Evolutionary conservation across 2,888 invertebrate species (phyloP), one percentile per base, ranked within the genome.

Genomic region (Erebia ligea): DNA sequence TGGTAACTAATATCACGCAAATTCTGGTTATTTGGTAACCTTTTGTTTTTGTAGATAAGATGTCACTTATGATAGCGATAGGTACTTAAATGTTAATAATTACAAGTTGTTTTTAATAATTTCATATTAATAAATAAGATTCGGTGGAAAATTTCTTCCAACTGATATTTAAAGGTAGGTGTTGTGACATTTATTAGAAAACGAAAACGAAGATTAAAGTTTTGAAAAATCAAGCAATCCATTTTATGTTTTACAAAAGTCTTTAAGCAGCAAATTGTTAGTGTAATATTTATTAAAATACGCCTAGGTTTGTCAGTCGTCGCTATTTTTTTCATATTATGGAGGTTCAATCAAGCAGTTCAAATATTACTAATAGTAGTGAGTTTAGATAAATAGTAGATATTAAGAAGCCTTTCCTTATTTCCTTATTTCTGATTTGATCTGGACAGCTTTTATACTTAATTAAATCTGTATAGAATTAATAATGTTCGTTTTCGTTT

Each of bases 1-100:
- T 85, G 91, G 91, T 92, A 92, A 92, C 92, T 91, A 88, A 88
- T 92, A 92, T 92, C 92, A 92, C 92, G 84, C 80, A 82, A 86
- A 86, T 77, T 58, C 61, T 76, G 65, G 58, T 63, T 70, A 74
- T 72, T 72, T 67, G 71, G 74, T 73, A 76, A 76, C 67, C 56
- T 73, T 71, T 66, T 54, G 58, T 58, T 63, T 58, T 50, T 50
- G 21, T 68, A 61, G 17, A 52, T 50, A 68, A 25, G 10, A 21
- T 42, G 13, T 42, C 13, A 15, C 40, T 13, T 17, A 42, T 21
- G 45, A 50, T 45, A 69, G 25, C 15, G 62, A 48, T 48, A 62
- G 11, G 19, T 62, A 25, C 21, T 17, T 63, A 21, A 48, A 48
- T 56, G 25, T 5, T 17, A 52, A 17, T 63, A 48, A 50, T 48